A percentile compares a stretch with the other conserved stretches of the same genome.
These are phyloP conservation scores for Platalea minor DNA, from an alignment of 2,797 vertebrate genomes.

Conservation along the genomic window DNA sequence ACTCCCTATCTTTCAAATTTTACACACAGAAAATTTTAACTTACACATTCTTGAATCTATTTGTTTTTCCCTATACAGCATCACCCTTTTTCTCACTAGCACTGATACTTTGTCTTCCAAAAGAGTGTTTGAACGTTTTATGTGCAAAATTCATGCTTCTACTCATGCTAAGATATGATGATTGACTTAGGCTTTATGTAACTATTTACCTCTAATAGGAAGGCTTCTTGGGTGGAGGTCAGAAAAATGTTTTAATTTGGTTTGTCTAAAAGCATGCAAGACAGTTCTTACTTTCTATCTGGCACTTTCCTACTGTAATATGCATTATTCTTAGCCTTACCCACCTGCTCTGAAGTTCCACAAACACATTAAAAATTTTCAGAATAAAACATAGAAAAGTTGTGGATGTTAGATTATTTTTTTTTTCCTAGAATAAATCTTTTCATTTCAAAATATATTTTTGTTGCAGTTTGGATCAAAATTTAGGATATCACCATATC, in stretches of 20 bases:
- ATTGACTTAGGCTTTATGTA: not conserved
- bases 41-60: not conserved
- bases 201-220: not conserved
- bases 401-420: rapidly evolving
- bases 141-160: not conserved
- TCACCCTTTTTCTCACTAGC: not conserved
- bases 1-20: not conserved
- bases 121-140: not conserved
- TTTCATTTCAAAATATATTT: not conserved
- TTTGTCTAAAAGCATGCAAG: not conserved
- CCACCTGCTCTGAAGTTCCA: not conserved
- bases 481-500: not conserved
- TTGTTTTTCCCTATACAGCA: not conserved
- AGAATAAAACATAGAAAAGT: not conserved
- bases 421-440: not conserved
- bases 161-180: not conserved
- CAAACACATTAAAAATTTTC: not conserved
- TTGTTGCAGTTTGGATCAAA: not conserved
- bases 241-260: not conserved
- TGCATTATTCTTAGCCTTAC: not conserved
- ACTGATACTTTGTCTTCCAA: not conserved
- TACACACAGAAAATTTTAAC: not conserved
- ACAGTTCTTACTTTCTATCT: not conserved
- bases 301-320: not conserved
- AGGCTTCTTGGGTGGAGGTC: rapidly evolving